A percentile compares a stretch with the other conserved stretches of the same genome.
Evolutionary conservation across 2,888 invertebrate species (phyloP).

Genomic region (Drosophila flavopinicola): DNA sequence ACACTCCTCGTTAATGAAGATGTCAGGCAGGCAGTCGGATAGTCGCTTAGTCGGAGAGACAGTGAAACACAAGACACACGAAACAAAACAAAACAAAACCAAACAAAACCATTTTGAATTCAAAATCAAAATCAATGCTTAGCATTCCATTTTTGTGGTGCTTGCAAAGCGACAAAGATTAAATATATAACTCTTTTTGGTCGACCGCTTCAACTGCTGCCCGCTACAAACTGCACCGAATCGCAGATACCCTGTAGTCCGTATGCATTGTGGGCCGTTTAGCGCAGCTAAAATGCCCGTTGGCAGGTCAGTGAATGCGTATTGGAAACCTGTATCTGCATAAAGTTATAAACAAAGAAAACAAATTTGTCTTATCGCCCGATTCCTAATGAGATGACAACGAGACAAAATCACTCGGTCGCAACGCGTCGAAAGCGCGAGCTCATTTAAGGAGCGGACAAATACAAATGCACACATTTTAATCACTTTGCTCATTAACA

Average conservation of each 20-base stretch:
- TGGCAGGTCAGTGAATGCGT: constrained; percentile 6
- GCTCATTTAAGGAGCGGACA: constrained; percentile 81
- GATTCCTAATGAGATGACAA: constrained; percentile 83
- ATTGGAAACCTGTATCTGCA: constrained; percentile 71
- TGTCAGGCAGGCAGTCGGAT: constrained; percentile 64
- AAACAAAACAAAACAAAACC: constrained; percentile 32
- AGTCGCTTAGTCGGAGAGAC: not conserved
- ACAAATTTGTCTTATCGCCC: constrained; percentile 83
- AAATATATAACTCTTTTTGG: constrained; percentile 69
- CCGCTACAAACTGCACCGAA: constrained; percentile 1
- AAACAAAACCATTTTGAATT: constrained; percentile 65
- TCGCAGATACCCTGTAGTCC: constrained; percentile 26
- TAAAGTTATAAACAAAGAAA: constrained; percentile 77
- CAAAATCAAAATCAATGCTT: constrained; percentile 73
- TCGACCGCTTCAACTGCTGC: constrained; percentile 33
- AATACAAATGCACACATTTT: constrained; percentile 82
- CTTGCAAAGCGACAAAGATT: constrained; percentile 76
- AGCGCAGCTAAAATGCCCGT: constrained; percentile 8
- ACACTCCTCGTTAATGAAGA: constrained; percentile 81
- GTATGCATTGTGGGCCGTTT: not conserved
- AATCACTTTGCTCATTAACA: constrained; percentile 82
- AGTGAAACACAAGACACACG: constrained; percentile 28
- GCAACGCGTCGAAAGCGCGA: constrained; percentile 77
- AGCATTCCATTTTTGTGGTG: constrained; percentile 57
- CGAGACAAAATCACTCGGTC: constrained; percentile 75